Base-by-base conservation (phyloP, 2,888 invertebrate genomes). In the Clusia tigrina region DNA sequence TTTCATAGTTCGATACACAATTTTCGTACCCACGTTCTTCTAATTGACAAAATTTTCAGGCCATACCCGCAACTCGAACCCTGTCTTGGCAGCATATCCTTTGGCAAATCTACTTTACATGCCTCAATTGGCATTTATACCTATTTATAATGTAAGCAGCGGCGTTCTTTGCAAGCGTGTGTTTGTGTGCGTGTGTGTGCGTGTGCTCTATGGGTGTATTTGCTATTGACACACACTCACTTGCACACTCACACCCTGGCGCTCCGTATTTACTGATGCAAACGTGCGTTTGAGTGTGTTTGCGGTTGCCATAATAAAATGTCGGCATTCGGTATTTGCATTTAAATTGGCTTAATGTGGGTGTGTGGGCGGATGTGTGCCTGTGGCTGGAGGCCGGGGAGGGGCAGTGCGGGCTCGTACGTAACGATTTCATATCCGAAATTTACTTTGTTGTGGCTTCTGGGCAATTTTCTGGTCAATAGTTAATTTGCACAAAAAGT, bases 381-480 rank as follows among this genome's bases (percentile, higher is more conserved):
- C 9, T 42, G 42, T 5, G 3, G 42, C 42, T 6, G n/a, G 42
- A 15, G n/a, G 9, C 42, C 3, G 9, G 3, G n/a, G 42, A 42
- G n/a, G 42, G 42, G 3, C 42, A 42, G n/a, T 42, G 42, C n/a
- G 20, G 22, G 18, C 20, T 22, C 22, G n/a, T 74, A 78, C 77
- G 74, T 77, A 74, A 74, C 77, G 75, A 77, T 77, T 77, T 77
- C 76, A 74, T 74, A 74, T 74, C 77, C 77, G 69, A 74, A 76
- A 65, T 61, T 63, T 65, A 23, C 57, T 64, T 60, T 58, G 60
- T 56, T 32, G 42, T 15, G 68, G 60, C 66, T 67, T 66, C 59
- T 64, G 22, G 51, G 10, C 46, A 23, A 57, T 38, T 58, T 32
- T 62, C 54, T 48, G 57, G 54, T 55, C 54, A 54, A 26, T 54